Conservation (phyloP, 2,113 vertebrate genomes). For the Myanophis thanlyinensis region DNA sequence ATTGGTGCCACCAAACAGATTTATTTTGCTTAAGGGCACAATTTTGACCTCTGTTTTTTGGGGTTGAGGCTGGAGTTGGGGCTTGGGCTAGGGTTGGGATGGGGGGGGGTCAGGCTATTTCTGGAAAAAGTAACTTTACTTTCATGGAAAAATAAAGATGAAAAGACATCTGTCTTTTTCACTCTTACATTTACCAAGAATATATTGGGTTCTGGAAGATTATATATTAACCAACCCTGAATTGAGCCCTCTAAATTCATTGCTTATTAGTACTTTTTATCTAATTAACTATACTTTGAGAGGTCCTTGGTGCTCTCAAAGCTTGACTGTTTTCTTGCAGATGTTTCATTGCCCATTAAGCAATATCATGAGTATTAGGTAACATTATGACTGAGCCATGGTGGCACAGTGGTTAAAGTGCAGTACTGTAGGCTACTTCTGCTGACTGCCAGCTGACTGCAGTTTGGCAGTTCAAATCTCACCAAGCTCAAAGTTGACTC, state of each 20-base stretch:
- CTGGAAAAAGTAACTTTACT: too few relatives aligned
- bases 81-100: too few relatives aligned
- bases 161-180: neutral
- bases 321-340: neutral
- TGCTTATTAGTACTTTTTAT: neutral
- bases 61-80: too few relatives aligned
- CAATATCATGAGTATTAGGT: neutral
- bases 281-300: neutral
- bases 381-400: too few relatives aligned
- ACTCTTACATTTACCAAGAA: neutral
- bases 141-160: neutral
- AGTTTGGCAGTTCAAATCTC: too few relatives aligned
- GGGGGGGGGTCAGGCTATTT: neutral
- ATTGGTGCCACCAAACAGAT: neutral
- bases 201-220: neutral
- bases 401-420: too few relatives aligned
- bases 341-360: neutral
- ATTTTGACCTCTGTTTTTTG: neutral
- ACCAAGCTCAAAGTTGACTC: too few relatives aligned
- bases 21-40: neutral
- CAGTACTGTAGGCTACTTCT: too few relatives aligned
- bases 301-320: neutral
- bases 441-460: too few relatives aligned
- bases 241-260: neutral
- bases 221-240: neutral